Evolutionary conservation across 2,797 vertebrate genomes (phyloP).

Genomic region (Threskiornis aethiopicus): DNA sequence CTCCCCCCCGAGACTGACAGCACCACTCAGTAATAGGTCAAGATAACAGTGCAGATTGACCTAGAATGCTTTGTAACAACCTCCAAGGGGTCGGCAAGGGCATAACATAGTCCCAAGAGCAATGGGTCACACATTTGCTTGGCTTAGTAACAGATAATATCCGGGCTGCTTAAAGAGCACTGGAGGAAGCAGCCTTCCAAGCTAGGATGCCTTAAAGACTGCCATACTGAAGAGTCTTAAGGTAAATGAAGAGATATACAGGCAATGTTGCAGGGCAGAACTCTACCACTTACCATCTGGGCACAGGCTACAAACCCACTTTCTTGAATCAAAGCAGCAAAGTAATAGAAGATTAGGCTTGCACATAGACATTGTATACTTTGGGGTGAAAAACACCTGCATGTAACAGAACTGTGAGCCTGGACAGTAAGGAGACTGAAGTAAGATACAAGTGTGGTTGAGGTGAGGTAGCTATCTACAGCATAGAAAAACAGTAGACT

Average conservation of each 20-base stretch:
- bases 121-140: neutral
- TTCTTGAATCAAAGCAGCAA: neutral
- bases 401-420: neutral
- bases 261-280: neutral
- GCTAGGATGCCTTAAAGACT: neutral
- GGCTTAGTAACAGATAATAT: neutral
- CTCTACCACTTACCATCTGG: neutral
- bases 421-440: neutral
- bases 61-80: neutral
- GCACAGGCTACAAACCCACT: neutral
- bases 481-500: neutral
- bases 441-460: neutral
- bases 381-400: neutral
- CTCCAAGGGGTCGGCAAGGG: neutral
- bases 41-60: neutral
- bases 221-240: neutral
- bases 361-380: fast-evolving
- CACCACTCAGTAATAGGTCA: neutral
- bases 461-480: neutral
- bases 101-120: neutral
- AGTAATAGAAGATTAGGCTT: neutral
- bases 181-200: neutral
- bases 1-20: neutral
- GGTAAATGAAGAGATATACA: neutral
- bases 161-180: neutral